Evolutionary conservation across 2,888 invertebrate species (phyloP).

Genomic region (Dolomedes plantarius): DNA sequence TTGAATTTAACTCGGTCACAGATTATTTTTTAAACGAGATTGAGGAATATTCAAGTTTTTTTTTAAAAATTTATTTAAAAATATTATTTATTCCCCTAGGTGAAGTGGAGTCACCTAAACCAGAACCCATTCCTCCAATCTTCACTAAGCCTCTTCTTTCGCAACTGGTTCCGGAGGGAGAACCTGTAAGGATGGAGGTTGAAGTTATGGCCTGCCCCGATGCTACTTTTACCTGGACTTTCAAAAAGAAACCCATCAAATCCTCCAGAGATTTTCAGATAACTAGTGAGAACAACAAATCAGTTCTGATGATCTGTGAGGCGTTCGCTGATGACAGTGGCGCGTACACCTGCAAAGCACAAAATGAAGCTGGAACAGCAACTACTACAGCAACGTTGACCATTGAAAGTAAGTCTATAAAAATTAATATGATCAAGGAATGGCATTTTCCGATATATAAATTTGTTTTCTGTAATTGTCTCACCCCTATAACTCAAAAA

Average conservation of each 20-base stretch:
- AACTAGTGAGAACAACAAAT: conserved; percentile 60
- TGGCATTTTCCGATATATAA: no score
- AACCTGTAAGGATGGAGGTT: conserved; percentile 67
- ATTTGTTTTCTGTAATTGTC: no score
- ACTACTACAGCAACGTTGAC: conserved; percentile 72
- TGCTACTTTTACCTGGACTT: conserved; percentile 75
- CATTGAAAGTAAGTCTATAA: conserved; percentile 72
- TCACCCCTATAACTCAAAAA: no score
- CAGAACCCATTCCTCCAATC: conserved; percentile 57
- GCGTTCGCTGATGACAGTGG: conserved; percentile 77
- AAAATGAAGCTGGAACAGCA: conserved; percentile 73
- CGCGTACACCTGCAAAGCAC: conserved; percentile 74
- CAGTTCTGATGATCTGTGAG: conserved; percentile 70
- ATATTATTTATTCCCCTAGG: no score
- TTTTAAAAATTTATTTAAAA: no score
- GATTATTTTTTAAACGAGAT: no score
- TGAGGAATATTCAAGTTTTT: no score
- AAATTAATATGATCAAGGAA: no score
- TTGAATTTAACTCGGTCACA: no score
- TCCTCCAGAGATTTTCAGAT: conserved; percentile 72
- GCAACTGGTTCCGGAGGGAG: conserved; percentile 71
- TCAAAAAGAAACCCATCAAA: conserved; percentile 75
- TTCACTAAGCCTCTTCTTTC: conserved; percentile 64
- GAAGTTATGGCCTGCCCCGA: conserved; percentile 63
- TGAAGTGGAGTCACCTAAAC: conserved; percentile 64